Conservation (phyloP, 2,797 vertebrate genomes). For the Enteromius mattozi region DNA sequence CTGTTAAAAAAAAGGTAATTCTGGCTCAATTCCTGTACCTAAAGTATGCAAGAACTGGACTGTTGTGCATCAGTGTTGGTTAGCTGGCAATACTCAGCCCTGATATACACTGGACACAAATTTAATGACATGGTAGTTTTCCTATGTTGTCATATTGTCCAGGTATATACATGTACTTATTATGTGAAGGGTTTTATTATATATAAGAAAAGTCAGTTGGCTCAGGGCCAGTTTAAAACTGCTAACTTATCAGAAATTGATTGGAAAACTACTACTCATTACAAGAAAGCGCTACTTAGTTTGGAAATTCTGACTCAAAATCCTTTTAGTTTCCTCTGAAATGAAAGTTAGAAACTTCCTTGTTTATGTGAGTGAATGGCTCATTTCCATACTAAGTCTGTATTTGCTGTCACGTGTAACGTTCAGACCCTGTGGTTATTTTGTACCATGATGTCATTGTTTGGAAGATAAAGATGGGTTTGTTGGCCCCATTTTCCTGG, state of each 20-base stretch:
- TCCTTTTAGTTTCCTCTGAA: too few relatives aligned
- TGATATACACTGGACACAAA: neutral
- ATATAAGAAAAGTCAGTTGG: neutral
- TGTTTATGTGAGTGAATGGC: neutral
- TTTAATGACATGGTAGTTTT: neutral
- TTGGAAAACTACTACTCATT: neutral
- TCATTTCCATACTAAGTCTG: neutral
- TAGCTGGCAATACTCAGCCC: neutral
- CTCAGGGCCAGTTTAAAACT: neutral
- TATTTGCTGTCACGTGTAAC: neutral
- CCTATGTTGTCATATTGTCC: neutral
- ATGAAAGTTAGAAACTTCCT: too few relatives aligned
- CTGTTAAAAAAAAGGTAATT: constrained; percentile 93
- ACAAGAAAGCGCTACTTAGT: neutral
- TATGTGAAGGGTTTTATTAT: neutral
- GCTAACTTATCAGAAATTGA: neutral
- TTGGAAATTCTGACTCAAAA: neutral
- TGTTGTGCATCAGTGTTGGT: neutral
- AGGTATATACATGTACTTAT: neutral
- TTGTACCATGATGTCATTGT: neutral
- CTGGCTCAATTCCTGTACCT: neutral
- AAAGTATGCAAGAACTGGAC: neutral
- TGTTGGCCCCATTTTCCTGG: neutral
- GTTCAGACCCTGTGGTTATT: neutral
- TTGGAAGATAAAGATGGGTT: constrained; percentile 11